Evolutionary conservation across 2,113 vertebrate species (phyloP).

Genomic region (Cairina moschata): DNA sequence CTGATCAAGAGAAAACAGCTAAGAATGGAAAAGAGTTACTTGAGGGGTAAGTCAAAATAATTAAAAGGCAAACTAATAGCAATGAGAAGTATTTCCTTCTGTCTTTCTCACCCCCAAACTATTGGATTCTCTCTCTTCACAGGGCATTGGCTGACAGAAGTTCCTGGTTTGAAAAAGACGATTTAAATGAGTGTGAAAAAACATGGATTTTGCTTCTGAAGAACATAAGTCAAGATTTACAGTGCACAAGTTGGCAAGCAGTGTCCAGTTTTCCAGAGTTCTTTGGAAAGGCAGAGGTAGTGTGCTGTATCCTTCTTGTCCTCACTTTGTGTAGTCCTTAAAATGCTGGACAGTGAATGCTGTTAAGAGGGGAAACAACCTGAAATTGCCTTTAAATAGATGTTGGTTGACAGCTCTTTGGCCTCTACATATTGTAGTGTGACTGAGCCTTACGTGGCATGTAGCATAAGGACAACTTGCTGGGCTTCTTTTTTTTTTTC

Average conservation of each 20-base stretch:
- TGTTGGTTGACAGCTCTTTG: not conserved
- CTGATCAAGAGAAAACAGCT: not conserved
- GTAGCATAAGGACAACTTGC: not conserved
- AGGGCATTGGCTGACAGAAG: not conserved
- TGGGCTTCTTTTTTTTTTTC: not conserved
- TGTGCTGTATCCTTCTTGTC: not conserved
- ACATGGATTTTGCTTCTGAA: slow-evolving; percentile 77
- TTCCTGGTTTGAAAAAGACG: slow-evolving; percentile 73
- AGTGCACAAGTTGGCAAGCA: slow-evolving; percentile 26
- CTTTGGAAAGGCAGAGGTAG: slow-evolving; percentile 69
- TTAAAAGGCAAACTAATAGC: not conserved
- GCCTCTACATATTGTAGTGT: fast-evolving
- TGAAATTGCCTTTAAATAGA: not conserved
- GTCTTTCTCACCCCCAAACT: not conserved
- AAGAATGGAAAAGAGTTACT: not conserved
- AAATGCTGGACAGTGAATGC: not conserved
- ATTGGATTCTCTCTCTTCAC: not conserved
- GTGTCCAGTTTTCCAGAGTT: slow-evolving; percentile 76
- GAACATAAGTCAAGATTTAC: slow-evolving; percentile 46
- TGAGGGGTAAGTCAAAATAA: not conserved
- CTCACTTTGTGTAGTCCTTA: not conserved
- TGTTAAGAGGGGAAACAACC: not conserved
- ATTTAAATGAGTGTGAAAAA: slow-evolving; percentile 66
- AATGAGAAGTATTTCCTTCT: not conserved
- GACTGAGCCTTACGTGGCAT: not conserved